Conservation (phyloP, 2,888 invertebrate species). For the Elmis aenea region DNA sequence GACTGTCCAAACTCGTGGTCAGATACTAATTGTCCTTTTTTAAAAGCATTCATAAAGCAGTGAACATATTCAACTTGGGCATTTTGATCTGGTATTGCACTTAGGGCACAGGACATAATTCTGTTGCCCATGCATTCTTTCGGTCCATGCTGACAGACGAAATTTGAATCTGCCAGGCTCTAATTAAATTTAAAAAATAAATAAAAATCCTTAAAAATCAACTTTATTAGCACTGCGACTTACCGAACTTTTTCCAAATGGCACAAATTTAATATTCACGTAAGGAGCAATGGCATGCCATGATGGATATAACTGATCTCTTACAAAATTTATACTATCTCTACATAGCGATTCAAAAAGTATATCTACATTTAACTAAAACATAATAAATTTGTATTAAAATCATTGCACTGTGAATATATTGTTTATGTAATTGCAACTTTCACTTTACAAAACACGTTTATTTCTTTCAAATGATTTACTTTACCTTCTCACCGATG, state of each 20-base stretch:
- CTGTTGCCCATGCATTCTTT: constrained; percentile 59
- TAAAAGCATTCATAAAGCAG: constrained; percentile 39
- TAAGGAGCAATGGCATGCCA: constrained; percentile 49
- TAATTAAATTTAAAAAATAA: too few relatives aligned
- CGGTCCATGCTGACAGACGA: constrained; percentile 61
- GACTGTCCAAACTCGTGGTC: constrained; percentile 29
- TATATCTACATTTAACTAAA: constrained; percentile 51
- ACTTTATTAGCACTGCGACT: constrained; percentile 30
- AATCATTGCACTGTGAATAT: neutral
- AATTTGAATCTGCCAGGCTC: constrained; percentile 41
- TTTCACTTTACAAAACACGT: neutral
- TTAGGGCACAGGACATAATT: constrained; percentile 57
- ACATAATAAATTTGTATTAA: constrained; percentile 16
- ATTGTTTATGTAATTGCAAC: neutral
- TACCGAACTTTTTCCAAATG: constrained; percentile 62
- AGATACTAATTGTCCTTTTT: constrained; percentile 15
- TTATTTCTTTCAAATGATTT: neutral
- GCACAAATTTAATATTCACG: constrained; percentile 52
- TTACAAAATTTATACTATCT: constrained; percentile 56
- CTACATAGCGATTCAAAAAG: constrained; percentile 60
- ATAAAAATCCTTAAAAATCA: neutral
- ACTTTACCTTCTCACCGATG: neutral
- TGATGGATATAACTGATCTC: constrained; percentile 51
- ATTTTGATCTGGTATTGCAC: constrained; percentile 40
- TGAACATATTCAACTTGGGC: constrained; percentile 38